phyloP scores from a whole-genome alignment of 2,888 invertebrate genomes.

The Drosophila demipolita region DNA sequence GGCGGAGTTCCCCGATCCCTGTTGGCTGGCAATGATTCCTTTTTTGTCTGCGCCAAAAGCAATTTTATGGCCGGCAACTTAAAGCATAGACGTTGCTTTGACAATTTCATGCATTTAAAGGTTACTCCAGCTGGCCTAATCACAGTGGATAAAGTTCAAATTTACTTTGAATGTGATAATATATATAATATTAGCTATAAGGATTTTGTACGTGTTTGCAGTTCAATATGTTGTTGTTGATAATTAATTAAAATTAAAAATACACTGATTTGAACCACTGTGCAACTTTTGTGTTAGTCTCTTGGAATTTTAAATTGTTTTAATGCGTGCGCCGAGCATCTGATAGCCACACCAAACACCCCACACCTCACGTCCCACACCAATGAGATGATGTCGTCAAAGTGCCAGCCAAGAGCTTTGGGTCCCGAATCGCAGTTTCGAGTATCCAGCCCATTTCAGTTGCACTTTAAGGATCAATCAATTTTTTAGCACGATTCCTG shows the following conservation, averaged over 20 bases:
- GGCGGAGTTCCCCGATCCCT: constrained; percentile 19
- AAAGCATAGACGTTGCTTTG: constrained; percentile 66
- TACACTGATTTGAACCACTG: background rate
- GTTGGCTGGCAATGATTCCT: constrained; percentile 49
- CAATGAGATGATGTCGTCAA: constrained; percentile 69
- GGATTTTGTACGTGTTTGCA: background rate
- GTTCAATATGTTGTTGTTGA: background rate
- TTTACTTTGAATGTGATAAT: background rate
- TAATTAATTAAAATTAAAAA: background rate
- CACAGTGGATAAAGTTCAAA: constrained; percentile 2
- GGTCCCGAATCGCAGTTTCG: constrained; percentile 2
- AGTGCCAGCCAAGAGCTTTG: constrained; percentile 32
- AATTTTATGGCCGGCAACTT: constrained; percentile 74
- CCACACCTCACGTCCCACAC: constrained; percentile 24
- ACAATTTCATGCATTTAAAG: constrained; percentile 79
- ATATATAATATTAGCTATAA: background rate
- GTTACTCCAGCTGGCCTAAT: constrained; percentile 40
- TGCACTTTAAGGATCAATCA: constrained; percentile 74
- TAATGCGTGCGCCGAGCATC: constrained; percentile 61
- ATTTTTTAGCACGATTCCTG: constrained; percentile 71
- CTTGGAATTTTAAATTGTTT: constrained; percentile 77
- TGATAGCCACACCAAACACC: constrained; percentile 39
- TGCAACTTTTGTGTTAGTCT: constrained; percentile 43
- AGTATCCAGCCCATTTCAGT: constrained; percentile 25
- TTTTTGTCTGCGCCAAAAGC: constrained; percentile 63